Percentiles rank a stretch among this genome's conserved stretches.
Conservation (phyloP, 2,113 vertebrate species). For the Callospermophilus lateralis region DNA sequence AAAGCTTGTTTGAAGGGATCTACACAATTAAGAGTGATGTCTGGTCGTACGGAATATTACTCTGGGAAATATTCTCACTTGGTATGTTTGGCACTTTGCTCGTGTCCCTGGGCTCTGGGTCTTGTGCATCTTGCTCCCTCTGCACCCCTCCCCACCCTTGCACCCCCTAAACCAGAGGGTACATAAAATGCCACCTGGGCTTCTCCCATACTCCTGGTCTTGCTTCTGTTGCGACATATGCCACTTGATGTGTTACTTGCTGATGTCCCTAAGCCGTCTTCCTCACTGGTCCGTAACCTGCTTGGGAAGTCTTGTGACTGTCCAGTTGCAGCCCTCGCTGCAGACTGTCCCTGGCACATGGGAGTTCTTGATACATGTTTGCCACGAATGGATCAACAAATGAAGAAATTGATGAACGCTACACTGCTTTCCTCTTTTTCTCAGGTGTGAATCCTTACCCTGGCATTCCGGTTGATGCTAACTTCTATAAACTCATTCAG, state of each 20-base stretch:
- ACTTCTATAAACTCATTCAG: conserved; percentile 95
- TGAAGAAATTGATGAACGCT: neutral
- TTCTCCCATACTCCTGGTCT: fast-evolving
- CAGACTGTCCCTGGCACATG: no score
- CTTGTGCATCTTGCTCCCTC: neutral
- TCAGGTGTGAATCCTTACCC: conserved; percentile 97
- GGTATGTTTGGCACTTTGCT: conserved; percentile 86
- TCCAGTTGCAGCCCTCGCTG: neutral
- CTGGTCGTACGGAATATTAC: conserved; percentile 97
- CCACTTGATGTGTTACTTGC: neutral
- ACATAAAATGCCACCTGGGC: neutral
- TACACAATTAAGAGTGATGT: conserved; percentile 98
- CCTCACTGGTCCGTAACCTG: neutral
- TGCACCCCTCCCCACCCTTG: fast-evolving
- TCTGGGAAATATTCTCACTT: conserved; percentile 99
- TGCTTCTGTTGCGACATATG: neutral
- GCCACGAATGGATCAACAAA: neutral
- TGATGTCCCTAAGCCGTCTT: neutral
- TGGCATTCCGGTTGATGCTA: conserved; percentile 94
- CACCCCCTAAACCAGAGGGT: neutral
- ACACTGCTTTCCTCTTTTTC: neutral
- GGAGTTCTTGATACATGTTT: neutral
- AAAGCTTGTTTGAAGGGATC: conserved; percentile 95
- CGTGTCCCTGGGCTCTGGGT: neutral
- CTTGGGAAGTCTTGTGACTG: neutral